These are phyloP conservation scores for Ispidina lecontei DNA, from an alignment of 2,797 vertebrate species.

Conservation along the genomic window DNA sequence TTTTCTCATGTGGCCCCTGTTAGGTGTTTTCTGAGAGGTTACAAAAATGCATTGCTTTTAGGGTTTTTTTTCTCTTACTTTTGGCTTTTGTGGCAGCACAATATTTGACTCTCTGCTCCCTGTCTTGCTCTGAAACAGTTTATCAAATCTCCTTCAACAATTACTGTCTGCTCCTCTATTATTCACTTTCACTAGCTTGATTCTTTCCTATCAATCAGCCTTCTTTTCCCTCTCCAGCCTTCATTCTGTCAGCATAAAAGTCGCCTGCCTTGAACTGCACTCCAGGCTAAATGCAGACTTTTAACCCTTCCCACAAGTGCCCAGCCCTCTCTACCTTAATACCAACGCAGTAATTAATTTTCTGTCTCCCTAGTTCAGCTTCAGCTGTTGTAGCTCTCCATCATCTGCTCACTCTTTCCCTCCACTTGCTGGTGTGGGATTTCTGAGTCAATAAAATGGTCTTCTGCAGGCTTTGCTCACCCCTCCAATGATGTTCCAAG, in stretches of 20 bases:
- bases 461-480: neutral
- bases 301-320: neutral
- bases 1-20: neutral
- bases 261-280: neutral
- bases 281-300: neutral
- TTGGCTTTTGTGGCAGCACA: slow-evolving; percentile 42
- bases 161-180: slow-evolving; percentile 60
- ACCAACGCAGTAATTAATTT: neutral
- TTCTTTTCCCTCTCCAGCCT: slow-evolving; percentile 10
- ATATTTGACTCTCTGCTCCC: slow-evolving; percentile 51
- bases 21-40: neutral
- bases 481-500: neutral
- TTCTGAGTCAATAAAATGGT: neutral
- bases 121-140: slow-evolving; percentile 49
- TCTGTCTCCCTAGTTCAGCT: neutral
- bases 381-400: neutral
- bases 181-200: slow-evolving; percentile 45
- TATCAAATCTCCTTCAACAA: slow-evolving; percentile 65
- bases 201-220: slow-evolving; percentile 57
- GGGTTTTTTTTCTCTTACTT: neutral
- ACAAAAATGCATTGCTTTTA: neutral
- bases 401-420: neutral
- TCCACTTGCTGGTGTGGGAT: neutral
- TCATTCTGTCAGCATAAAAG: slow-evolving; percentile 32
- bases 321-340: neutral